Evolutionary conservation across 64 coral and sea anemone species (phyloP), one percentile per base, ranked within the genome.

Genomic region (Actinia tenebrosa): DNA sequence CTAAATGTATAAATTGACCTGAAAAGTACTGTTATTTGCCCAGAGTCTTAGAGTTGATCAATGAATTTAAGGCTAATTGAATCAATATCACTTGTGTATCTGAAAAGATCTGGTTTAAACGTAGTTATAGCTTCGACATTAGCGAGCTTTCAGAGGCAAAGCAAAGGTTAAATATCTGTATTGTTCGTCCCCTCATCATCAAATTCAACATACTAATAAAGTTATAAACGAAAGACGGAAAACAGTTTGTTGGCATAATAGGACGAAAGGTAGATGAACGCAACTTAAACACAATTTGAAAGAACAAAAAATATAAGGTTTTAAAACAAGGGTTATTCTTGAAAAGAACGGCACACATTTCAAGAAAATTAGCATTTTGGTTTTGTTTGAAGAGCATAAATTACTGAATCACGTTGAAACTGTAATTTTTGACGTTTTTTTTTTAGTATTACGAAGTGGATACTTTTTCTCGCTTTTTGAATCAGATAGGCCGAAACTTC

Each of bases 351-450:
- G 22, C 37, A 85, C 56, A 30, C 45, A 37, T 85, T 37, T 44
- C 30, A 18, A 18, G 18, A 64, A 87, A 80, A 92, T 92, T 92
- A 82, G 90, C 90, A 92, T 92, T 86, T 92, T 87, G 14, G 85
- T 75, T 92, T 87, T 92, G 90, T 92, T 52, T 92, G 78, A 7
- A 25, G 46, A 81, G 79, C 42, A 47, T 81, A 37, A 66, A 66
- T 66, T 66, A n/a, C 63, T 66, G 63, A 66, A 66, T 66, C 42
- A 75, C 71, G 71, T 45, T 45, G 30, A 79, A 47, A 17, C 16
- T 79, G 16, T 79, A 10, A 79, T 25, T 20, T 3, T 3, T n/a
- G 63, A 66, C 19, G 19, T 23, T 66, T 66, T 37, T 37, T 37
- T 37, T 66, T 66, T 23, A 58, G 56, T 58, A 58, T 23, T n/a